Base-by-base conservation (phyloP, 2,113 vertebrate genomes). In the Phoxinus phoxinus region DNA sequence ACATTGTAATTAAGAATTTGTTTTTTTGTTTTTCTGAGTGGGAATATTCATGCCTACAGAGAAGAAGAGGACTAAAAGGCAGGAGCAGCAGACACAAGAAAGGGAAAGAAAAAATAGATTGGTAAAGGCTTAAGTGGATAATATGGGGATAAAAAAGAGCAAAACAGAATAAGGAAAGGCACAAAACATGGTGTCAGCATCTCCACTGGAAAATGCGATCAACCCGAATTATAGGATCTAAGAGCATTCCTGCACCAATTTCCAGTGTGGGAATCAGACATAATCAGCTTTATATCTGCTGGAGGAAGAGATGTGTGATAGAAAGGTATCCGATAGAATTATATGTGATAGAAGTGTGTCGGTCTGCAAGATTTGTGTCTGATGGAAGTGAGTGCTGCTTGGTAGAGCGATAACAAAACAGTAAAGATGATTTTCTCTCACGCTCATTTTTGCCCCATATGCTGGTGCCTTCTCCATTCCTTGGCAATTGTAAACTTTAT, bases 151-250 rank as follows among this genome's bases (percentile, higher is more conserved):
- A 56, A 56, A 76, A 48, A 23, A 23, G 48, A 56, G 48, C 1
- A 56, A 76, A 76, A 53, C 46, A 76, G 27, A 48, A 53, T 76
- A 53, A 76, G 27, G 27, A 32, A 56, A 23, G 17, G 15, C 76
- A 41, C 48, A n/a, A 79, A 41, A 61, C 23, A 59, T 41, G 53
- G 30, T 41, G 76, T 58, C 51, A 61, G 76, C 56, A 21, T 46
- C 56, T 81, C 37, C 37, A 46, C 35, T 81, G 78, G 59, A 81
- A 61, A 81, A 63, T 81, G 25, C 48, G 59, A 81, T 81, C 78
- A 81, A 13, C 56, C 25, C 5, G 78, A 81, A 81, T 81, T n/a
- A 81, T 44, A 9, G 37, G 35, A 25, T 63, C 59, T 81, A 65
- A 44, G 37, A 81, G 59, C 78, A 65, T 30, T 27, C 37, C 59